Evolutionary conservation across 2,888 invertebrate genomes (phyloP), one percentile per base, ranked within the genome.

Genomic region (Pyralis farinalis): DNA sequence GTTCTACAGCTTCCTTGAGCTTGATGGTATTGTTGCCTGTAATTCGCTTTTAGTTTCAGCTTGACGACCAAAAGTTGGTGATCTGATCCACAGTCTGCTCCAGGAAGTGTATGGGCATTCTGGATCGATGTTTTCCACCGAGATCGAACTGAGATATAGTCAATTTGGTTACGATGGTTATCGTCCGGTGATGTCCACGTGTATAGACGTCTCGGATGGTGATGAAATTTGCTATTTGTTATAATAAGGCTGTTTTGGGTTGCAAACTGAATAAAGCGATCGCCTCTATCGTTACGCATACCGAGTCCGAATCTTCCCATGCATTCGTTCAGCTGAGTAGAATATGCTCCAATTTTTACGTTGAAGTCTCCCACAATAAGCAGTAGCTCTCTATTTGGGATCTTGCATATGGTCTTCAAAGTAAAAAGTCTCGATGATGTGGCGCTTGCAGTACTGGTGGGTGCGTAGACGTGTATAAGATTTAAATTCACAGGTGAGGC

Each of bases 231-330:
- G 1, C 33, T 47, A 27, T 49, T 52, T n/a, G 31, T 10, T n/a
- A 46, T 36, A 3, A 27, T 11, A 2, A 49, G 3, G 20, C 20
- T 42, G 3, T 40, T 42, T 0, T 42, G 38, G 5, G 34, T 20
- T 4, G 41, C 42, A 20, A 53, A 53, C 16, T 48, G 32, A 9
- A 51, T 12, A 0, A 48, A 28, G 0, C 47, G 29, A 10, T 47
- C 43, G n/a, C 55, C 55, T 27, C 43, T 33, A 0, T 49, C 44
- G 30, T 55, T 55, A 4, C 53, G 35, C 7, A 3, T 4, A 1
- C 52, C 51, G 1, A 51, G 32, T 0, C 53, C 51, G 22, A 41
- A 45, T 16, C 22, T 21, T 1, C 46, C 51, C 5, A 47, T 43
- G 7, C 43, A 25, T 7, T 37, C 34, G 30, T 34, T 31, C 2